These are phyloP conservation scores for Eilema caniola DNA, from an alignment of 2,888 invertebrate species.

Conservation along the genomic window DNA sequence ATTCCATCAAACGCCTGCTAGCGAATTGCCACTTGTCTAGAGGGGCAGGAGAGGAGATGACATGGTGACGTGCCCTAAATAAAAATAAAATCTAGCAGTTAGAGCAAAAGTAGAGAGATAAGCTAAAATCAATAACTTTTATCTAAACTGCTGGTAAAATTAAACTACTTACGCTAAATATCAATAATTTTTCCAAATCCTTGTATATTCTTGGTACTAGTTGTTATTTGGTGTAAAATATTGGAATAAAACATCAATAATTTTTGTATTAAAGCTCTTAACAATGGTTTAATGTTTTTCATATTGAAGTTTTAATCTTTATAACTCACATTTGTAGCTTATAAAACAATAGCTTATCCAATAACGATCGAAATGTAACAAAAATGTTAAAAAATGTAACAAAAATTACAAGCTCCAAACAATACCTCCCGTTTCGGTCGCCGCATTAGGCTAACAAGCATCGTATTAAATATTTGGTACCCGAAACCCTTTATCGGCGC, in stretches of 20 bases:
- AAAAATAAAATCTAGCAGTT: too few species aligned
- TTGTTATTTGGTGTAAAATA: constrained; percentile 11
- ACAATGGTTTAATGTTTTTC: constrained; percentile 20
- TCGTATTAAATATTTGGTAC: constrained; percentile 71
- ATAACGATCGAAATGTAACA: constrained; percentile 34
- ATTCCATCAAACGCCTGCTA: too few species aligned
- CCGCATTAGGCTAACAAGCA: constrained; percentile 68
- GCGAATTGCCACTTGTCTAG: too few species aligned
- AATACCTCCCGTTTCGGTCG: constrained; percentile 49
- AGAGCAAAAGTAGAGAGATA: too few species aligned
- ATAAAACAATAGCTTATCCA: constrained; percentile 40
- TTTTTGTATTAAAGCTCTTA: constrained; percentile 8
- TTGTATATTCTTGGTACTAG: background rate
- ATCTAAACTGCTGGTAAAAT: too few species aligned
- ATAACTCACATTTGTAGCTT: constrained; percentile 18
- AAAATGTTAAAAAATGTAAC: constrained; percentile 22
- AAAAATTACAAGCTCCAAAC: constrained; percentile 39
- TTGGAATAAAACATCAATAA: constrained; percentile 3
- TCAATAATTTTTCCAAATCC: background rate
- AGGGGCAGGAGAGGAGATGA: too few species aligned
- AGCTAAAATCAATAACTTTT: too few species aligned
- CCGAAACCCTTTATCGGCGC: constrained; percentile 64
- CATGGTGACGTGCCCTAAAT: too few species aligned
- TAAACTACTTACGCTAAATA: background rate
- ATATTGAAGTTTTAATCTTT: constrained; percentile 17